These are phyloP conservation scores for Gouania willdenowi DNA, from an alignment of 2,797 vertebrate species.

Conservation along the genomic window DNA sequence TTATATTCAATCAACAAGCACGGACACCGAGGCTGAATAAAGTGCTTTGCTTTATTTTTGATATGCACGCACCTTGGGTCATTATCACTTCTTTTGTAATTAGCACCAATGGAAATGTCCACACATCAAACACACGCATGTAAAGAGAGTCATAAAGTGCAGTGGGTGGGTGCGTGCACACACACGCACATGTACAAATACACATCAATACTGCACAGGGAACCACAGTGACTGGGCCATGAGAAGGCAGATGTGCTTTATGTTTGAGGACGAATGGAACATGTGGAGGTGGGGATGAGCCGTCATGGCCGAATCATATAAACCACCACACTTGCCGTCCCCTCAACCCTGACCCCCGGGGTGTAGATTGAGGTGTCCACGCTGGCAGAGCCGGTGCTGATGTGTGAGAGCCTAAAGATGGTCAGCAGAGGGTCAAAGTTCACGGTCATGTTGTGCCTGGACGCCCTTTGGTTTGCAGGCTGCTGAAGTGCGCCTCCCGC, in stretches of 20 bases:
- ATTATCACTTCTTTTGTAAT: slow-evolving; percentile 48
- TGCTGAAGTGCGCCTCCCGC: slow-evolving; percentile 96
- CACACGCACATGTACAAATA: slow-evolving; percentile 24
- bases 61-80: slow-evolving; percentile 68
- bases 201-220: slow-evolving; percentile 65
- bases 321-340: slow-evolving; percentile 49
- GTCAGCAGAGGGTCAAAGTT: slow-evolving; percentile 15
- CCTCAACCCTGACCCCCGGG: slow-evolving; percentile 21
- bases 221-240: slow-evolving; percentile 70
- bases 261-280: slow-evolving; percentile 80
- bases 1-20: no score
- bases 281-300: slow-evolving; percentile 61
- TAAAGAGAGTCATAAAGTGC: slow-evolving; percentile 72
- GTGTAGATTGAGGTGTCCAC: slow-evolving; percentile 28
- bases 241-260: slow-evolving; percentile 70
- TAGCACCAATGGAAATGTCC: slow-evolving; percentile 79
- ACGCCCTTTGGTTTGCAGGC: slow-evolving; percentile 88
- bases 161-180: slow-evolving; percentile 51
- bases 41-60: slow-evolving; percentile 67
- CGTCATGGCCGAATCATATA: slow-evolving; percentile 42
- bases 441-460: slow-evolving; percentile 81
- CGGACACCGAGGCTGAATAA: no score
- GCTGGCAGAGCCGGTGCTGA: slow-evolving; percentile 27
- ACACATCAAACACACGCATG: slow-evolving; percentile 62
- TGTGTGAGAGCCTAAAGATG: slow-evolving; percentile 26